Conservation (phyloP, 2,888 invertebrate genomes). For the Antheraea yamamai region DNA sequence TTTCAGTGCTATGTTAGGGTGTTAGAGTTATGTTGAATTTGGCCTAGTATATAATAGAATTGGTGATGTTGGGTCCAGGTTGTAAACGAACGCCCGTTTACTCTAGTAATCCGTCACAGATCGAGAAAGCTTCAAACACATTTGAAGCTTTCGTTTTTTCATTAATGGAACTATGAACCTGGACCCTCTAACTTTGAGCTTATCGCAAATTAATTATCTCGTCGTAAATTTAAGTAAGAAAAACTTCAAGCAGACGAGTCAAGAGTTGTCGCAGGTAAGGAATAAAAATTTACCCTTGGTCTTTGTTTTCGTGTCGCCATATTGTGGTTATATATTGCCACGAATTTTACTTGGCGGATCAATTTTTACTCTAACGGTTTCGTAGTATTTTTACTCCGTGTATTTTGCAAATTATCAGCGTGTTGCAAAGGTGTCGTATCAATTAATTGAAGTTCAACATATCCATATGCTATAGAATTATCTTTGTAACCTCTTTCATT, state of each 20-base stretch:
- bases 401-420: neutral
- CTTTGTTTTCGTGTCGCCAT: slow-evolving; percentile 78
- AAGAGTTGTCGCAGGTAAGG: slow-evolving; percentile 94
- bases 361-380: neutral
- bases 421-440: neutral
- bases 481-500: neutral
- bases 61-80: slow-evolving; percentile 79
- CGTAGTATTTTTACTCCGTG: neutral
- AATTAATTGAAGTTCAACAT: neutral
- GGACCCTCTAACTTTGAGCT: slow-evolving; percentile 99
- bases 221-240: slow-evolving; percentile 97
- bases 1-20: slow-evolving; percentile 53
- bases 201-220: slow-evolving; percentile 99
- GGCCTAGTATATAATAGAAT: slow-evolving; percentile 68
- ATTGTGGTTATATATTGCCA: slow-evolving; percentile 54
- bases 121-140: slow-evolving; percentile 95
- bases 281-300: slow-evolving; percentile 45
- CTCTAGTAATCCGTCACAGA: slow-evolving; percentile 86
- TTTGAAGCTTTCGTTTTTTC: slow-evolving; percentile 97
- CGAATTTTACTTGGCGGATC: slow-evolving; percentile 3
- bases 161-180: slow-evolving; percentile 99
- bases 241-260: slow-evolving; percentile 95
- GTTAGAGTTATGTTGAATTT: slow-evolving; percentile 67
- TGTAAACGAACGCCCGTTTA: slow-evolving; percentile 68
- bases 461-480: neutral